phyloP scores from a whole-genome alignment of 1,140 invertebrate species.

The Phymorhynchus buccinoides region DNA sequence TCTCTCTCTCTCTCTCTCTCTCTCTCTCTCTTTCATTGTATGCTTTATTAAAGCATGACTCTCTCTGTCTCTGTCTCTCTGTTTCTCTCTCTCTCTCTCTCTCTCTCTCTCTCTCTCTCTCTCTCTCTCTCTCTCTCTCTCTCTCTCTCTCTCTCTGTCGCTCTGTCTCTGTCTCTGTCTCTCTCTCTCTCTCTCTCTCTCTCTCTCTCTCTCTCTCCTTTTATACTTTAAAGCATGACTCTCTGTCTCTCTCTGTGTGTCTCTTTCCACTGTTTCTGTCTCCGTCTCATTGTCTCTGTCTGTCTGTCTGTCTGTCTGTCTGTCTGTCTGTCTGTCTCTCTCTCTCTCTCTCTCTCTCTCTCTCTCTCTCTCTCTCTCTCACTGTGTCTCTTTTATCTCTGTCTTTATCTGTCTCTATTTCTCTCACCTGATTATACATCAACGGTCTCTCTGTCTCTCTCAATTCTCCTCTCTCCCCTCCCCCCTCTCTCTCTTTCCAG shows the following conservation, averaged over 20 bases:
- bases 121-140: conserved; percentile 22
- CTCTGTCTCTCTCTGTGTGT: not conserved
- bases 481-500: too few relatives aligned
- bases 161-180: not conserved
- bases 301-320: conserved; percentile 25
- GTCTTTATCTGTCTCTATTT: too few relatives aligned
- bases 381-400: too few relatives aligned
- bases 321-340: not conserved
- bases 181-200: not conserved
- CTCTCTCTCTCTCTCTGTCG: not conserved
- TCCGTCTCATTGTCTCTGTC: not conserved
- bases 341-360: too few relatives aligned
- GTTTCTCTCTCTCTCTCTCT: not conserved
- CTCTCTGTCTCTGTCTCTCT: not conserved
- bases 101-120: not conserved
- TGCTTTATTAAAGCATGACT: too few relatives aligned
- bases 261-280: not conserved
- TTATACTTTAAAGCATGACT: not conserved
- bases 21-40: too few relatives aligned
- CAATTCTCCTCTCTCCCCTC: too few relatives aligned
- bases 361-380: too few relatives aligned
- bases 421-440: too few relatives aligned
- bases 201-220: not conserved
- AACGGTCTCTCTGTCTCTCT: too few relatives aligned
- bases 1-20: too few relatives aligned